Evolutionary conservation across 2,797 vertebrate genomes (phyloP), one percentile per base, ranked within the genome.

Genomic region (Acridotheres tristis): DNA sequence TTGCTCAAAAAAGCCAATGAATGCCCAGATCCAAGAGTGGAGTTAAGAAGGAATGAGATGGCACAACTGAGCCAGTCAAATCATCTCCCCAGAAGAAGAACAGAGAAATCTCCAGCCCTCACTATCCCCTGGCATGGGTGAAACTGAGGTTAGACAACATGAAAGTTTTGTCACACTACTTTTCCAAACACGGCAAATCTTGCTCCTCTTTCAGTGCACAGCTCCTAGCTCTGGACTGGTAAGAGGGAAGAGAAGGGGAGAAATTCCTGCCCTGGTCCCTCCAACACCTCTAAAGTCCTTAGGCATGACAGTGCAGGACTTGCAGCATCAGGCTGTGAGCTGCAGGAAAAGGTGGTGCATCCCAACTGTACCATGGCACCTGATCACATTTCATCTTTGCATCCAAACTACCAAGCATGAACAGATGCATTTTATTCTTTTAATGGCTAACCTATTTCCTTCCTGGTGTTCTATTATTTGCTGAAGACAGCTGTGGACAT

Each of bases 21-120:
- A 50, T 20, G 63, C 26, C 5, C 38, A 76, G 2, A 65, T 38
- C 36, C 23, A 57, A 23, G 11, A 0, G 0, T 8, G 25, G 55
- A 76, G 12, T 45, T 59, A 27, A 43, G n/a, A 45, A 88, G 23
- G 30, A 61, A 80, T 13, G n/a, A 83, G 27, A 77, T 42, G 61
- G 13, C 61, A 51, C 1, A 6, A 51, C 8, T 23, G 19, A 88
- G 43, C 12, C 65, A 86, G 40, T 13, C 20, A 71, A 92, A 83
- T 45, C 13, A 51, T 30, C 53, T 30, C 72, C 22, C 23, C 7
- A 40, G 65, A 36, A 62, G 8, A 17, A 58, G 11, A 55, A 83
- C n/a, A 42, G 23, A 84, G 13, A 76, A 74, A n/a, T 21, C 62
- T 4, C n/a, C 48, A 77, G 40, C 79, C 11, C n/a, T 87, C 34